A percentile compares a stretch with the other conserved stretches of the same genome.
These are phyloP conservation scores for Hycleus phaleratus DNA, from an alignment of 1,140 invertebrate species.

Conservation along the genomic window DNA sequence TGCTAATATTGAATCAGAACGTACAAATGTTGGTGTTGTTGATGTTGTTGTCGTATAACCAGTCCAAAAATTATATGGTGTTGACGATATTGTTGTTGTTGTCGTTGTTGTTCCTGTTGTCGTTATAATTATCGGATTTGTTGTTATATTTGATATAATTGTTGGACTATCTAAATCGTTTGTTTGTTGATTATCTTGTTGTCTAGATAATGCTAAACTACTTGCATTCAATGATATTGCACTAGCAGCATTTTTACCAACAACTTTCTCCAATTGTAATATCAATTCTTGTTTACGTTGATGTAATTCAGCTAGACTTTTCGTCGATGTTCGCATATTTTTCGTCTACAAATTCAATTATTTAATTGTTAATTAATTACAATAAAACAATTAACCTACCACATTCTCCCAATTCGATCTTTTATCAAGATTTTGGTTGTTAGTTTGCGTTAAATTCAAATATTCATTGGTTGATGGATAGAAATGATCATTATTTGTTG, in stretches of 20 bases:
- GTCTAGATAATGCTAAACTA: constrained; percentile 28
- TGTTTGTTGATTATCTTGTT: constrained; percentile 37
- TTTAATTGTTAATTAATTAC: constrained; percentile 9
- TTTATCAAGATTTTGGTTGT: constrained; percentile 26
- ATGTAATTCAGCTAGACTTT: constrained; percentile 53
- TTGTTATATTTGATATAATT: constrained; percentile 38
- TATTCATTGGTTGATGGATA: constrained; percentile 28
- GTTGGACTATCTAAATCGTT: constrained; percentile 41
- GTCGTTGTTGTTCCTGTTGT: too few species aligned
- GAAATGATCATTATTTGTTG: constrained; percentile 14
- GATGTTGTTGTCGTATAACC: constrained; percentile 32
- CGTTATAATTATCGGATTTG: constrained; percentile 25
- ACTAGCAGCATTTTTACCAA: constrained; percentile 47
- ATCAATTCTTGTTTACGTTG: constrained; percentile 61
- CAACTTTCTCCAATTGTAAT: constrained; percentile 57
- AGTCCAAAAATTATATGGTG: constrained; percentile 39
- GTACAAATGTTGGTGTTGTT: constrained; percentile 48
- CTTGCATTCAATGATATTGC: constrained; percentile 38
- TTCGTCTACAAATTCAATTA: constrained; percentile 23
- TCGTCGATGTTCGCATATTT: constrained; percentile 28
- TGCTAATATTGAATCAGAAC: constrained; percentile 55
- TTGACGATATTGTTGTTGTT: constrained; percentile 2
- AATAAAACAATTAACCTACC: neutral
- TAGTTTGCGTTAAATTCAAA: constrained; percentile 12
- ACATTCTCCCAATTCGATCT: constrained; percentile 23